These are phyloP conservation scores for Echinometra lucunter DNA, from an alignment of 53 echinoderm and acorn worm species.

Conservation along the genomic window DNA sequence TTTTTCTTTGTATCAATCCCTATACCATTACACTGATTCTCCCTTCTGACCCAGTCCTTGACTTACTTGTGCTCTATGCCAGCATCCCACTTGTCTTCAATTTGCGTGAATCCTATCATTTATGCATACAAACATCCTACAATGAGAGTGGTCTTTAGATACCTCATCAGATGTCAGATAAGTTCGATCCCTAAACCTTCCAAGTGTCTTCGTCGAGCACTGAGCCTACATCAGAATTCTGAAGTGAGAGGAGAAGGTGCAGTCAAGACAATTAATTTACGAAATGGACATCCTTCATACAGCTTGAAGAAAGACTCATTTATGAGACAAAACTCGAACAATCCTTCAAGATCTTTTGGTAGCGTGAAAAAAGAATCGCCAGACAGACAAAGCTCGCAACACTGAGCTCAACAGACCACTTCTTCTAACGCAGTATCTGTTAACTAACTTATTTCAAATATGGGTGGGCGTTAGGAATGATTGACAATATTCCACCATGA, in stretches of 20 bases:
- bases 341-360: not conserved
- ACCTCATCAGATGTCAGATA: conserved; percentile 44
- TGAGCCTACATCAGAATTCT: conserved; percentile 2
- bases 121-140: conserved; percentile 70
- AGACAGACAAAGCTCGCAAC: not conserved
- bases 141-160: conserved; percentile 64
- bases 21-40: conserved; percentile 55
- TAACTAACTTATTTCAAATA: conserved; percentile 13
- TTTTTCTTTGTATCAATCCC: conserved; percentile 66
- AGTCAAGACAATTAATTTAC: not conserved
- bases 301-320: conserved; percentile 37
- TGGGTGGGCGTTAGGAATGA: not conserved
- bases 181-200: conserved; percentile 66
- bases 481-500: not conserved
- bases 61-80: conserved; percentile 62
- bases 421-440: not conserved
- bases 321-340: conserved; percentile 15
- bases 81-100: conserved; percentile 59
- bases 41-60: conserved; percentile 27
- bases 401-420: not conserved
- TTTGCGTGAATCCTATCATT: conserved; percentile 59
- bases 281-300: conserved; percentile 12
- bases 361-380: conserved; percentile 2
- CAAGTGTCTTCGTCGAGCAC: conserved; percentile 42
- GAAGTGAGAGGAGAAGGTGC: conserved; percentile 31